Conservation (phyloP, 2,888 invertebrate species). For the Eucera pruinosa region DNA sequence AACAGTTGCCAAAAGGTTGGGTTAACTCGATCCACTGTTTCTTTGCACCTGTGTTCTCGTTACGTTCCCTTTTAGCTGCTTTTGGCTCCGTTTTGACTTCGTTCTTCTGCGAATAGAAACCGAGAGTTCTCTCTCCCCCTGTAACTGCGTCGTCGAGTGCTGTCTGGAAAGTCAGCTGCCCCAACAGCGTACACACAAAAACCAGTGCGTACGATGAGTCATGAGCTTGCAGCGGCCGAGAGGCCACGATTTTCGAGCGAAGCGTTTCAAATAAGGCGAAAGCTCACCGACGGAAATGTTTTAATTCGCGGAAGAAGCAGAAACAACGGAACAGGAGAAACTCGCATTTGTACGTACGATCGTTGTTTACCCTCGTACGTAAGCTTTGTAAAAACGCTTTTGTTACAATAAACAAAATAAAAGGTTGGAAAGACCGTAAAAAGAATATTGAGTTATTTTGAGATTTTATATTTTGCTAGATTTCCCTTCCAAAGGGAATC, state of each 20-base stretch:
- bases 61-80: slow-evolving; percentile 17
- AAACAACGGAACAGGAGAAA: neutral
- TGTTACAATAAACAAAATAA: slow-evolving; percentile 2
- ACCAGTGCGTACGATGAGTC: slow-evolving; percentile 41
- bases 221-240: slow-evolving; percentile 19
- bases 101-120: slow-evolving; percentile 54
- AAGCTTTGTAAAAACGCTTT: slow-evolving; percentile 4
- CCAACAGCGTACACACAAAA: slow-evolving; percentile 44
- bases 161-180: slow-evolving; percentile 59
- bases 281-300: slow-evolving; percentile 31
- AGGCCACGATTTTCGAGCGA: slow-evolving; percentile 22
- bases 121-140: slow-evolving; percentile 21
- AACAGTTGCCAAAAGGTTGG: too few species aligned
- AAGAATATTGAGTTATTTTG: too few species aligned
- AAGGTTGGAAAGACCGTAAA: neutral
- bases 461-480: too few species aligned
- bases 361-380: neutral
- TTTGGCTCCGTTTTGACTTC: slow-evolving; percentile 31
- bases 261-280: slow-evolving; percentile 9
- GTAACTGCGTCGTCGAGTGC: slow-evolving; percentile 17
- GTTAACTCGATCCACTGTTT: neutral
- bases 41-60: slow-evolving; percentile 36
- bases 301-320: slow-evolving; percentile 28
- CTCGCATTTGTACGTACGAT: slow-evolving; percentile 23
- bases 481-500: too few species aligned